Evolutionary conservation across 92 coral and sea anemone genomes (phyloP).

Genomic region (Porites lobata): DNA sequence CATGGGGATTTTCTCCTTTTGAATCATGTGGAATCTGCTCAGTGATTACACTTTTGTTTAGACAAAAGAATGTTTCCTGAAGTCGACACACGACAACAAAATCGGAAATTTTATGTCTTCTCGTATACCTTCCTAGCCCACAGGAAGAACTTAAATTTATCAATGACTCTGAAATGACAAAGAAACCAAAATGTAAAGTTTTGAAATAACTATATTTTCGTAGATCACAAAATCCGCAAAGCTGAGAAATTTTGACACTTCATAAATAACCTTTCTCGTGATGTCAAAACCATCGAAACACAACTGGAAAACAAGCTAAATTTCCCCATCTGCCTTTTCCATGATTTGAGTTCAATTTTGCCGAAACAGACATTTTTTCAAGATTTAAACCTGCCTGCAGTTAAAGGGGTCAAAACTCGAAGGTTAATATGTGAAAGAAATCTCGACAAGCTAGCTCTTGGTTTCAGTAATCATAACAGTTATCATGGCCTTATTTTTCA

Average conservation of each 20-base stretch:
- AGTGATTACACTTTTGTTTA: background rate
- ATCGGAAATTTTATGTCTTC: slow-evolving; percentile 35
- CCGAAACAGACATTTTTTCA: background rate
- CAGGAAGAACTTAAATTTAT: background rate
- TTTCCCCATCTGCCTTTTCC: slow-evolving; percentile 1
- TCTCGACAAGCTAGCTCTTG: background rate
- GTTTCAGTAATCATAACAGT: slow-evolving; percentile 6
- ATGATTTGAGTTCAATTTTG: background rate
- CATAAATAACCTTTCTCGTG: slow-evolving; percentile 8
- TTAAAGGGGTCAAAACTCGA: background rate
- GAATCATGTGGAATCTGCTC: background rate
- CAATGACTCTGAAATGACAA: slow-evolving; percentile 1
- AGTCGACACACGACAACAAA: background rate
- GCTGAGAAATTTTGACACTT: slow-evolving; percentile 2
- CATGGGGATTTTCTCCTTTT: background rate
- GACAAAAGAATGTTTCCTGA: slow-evolving; percentile 17
- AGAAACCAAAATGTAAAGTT: background rate
- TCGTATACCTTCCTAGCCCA: background rate
- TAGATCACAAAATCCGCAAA: background rate
- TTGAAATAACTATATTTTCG: background rate
- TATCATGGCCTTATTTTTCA: slow-evolving; percentile 41
- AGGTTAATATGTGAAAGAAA: slow-evolving; percentile 18
- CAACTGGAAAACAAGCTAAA: background rate
- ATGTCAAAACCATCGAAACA: slow-evolving; percentile 10
- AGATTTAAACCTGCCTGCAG: slow-evolving; percentile 7